phyloP scores from a whole-genome alignment of 2,797 vertebrate species.

The Steatocranus sp. region DNA sequence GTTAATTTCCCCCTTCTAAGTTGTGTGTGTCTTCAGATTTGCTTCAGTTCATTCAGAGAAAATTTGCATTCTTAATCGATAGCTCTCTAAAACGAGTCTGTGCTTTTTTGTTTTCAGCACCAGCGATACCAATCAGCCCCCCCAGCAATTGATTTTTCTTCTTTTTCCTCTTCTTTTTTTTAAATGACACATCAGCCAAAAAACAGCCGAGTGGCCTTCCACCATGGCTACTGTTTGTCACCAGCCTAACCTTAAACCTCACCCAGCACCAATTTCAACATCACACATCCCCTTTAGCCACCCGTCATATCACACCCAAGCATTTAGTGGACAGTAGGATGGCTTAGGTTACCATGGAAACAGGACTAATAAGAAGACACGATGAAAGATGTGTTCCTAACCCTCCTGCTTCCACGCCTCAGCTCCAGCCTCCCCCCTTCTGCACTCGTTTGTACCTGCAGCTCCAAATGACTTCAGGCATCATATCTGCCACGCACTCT shows the following conservation, averaged over 20 bases:
- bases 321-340: conserved; percentile 51
- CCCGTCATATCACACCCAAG: conserved; percentile 29
- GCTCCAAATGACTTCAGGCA: background rate
- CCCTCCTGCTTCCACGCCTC: conserved; percentile 5
- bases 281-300: conserved; percentile 39
- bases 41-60: conserved; percentile 50
- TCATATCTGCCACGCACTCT: background rate
- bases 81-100: conserved; percentile 1
- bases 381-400: conserved; percentile 26
- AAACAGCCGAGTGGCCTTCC: conserved; percentile 31
- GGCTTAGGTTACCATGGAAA: conserved; percentile 61
- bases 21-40: conserved; percentile 49
- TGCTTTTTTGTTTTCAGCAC: background rate
- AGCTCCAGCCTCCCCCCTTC: background rate
- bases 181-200: conserved; percentile 30
- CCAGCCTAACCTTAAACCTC: conserved; percentile 34
- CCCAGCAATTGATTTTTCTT: conserved; percentile 21
- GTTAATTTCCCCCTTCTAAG: conserved; percentile 33
- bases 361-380: conserved; percentile 53
- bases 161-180: background rate
- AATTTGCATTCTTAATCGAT: conserved; percentile 60
- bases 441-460: background rate
- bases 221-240: conserved; percentile 20
- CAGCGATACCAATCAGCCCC: conserved; percentile 2
- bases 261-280: conserved; percentile 25